Base-by-base conservation (phyloP, 2,797 vertebrate species). In the Anabas testudineus region DNA sequence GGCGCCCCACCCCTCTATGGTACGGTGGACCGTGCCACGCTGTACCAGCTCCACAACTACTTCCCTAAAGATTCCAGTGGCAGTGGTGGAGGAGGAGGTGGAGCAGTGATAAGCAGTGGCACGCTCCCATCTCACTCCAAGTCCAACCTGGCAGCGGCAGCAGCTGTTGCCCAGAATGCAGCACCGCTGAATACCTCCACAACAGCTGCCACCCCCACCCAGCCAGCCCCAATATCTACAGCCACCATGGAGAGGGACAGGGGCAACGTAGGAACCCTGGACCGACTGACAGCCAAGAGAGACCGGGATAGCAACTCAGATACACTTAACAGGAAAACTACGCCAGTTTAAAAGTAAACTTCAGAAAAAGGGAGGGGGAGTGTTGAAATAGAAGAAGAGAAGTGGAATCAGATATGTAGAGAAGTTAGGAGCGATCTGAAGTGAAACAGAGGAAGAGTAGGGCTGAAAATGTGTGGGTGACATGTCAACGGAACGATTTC, bases 31-130 rank as follows among this genome's bases (percentile, higher is more conserved):
- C 92, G 93, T 30, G 94, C 87, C 75, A 94, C 95, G 2, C 95
- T 97, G 74, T 96, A 97, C 86, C 96, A 97, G 84, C 93, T 97
- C 72, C 96, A 97, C 89, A 97, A 97, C 88, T 95, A 96, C 91
- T 97, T 97, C 86, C 96, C 96, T 1, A 97, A 96, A 73, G 96
- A 94, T 79, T 90, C 90, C 68, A 68, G 88, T 3, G 78, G 91
- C 3, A 81, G 89, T 0, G 66, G 90, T 0, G 86, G 87, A n/a
- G 83, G 83, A n/a, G 85, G 82, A 10, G 90, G 82, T 13, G 89
- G 71, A 0, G 83, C 81, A 3, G 84, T 67, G 24, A 83, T 93
- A 19, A 91, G 92, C 78, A 83, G 92, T 7, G 91, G 94, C 1
- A 94, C 94, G 0, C 90, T 95, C 51, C 93, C 93, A 0, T 94